A percentile compares a stretch with the other conserved stretches of the same genome.
These are phyloP conservation scores for Epinotia ramella DNA, from an alignment of 2,888 invertebrate species.

Conservation along the genomic window DNA sequence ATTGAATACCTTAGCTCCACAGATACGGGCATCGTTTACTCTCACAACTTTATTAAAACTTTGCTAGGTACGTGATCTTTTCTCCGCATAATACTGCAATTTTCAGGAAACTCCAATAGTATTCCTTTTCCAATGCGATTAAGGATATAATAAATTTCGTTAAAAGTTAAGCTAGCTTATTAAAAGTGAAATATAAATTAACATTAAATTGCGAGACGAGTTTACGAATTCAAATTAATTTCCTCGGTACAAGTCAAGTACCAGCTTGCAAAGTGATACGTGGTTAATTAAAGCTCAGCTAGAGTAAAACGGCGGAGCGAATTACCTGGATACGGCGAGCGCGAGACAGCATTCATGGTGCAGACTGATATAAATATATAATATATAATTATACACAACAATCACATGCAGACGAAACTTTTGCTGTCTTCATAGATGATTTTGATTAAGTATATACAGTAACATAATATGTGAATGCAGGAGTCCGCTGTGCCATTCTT, in stretches of 20 bases:
- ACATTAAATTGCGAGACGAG: slow-evolving; percentile 31
- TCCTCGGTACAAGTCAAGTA: slow-evolving; percentile 54
- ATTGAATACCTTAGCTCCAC: slow-evolving; percentile 27
- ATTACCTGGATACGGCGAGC: slow-evolving; percentile 21
- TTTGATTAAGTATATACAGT: too few relatives aligned
- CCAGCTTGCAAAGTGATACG: slow-evolving; percentile 58
- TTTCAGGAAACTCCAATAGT: slow-evolving; percentile 46
- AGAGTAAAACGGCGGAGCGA: slow-evolving; percentile 25
- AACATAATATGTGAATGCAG: too few relatives aligned
- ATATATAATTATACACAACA: too few relatives aligned
- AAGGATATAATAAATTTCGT: slow-evolving; percentile 24
- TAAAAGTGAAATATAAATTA: slow-evolving; percentile 41
- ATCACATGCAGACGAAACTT: background rate
- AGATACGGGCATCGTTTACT: slow-evolving; percentile 50
- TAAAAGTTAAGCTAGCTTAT: slow-evolving; percentile 30
- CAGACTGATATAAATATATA: too few relatives aligned
- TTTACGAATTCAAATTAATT: slow-evolving; percentile 58
- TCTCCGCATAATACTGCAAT: slow-evolving; percentile 52
- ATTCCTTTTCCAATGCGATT: slow-evolving; percentile 15
- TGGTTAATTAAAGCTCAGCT: slow-evolving; percentile 59
- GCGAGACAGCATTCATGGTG: slow-evolving; percentile 4
- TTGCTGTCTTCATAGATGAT: background rate
- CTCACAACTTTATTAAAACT: slow-evolving; percentile 67
- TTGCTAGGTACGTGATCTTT: slow-evolving; percentile 61
- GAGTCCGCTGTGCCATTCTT: too few relatives aligned